Evolutionary conservation across 2,797 vertebrate species (phyloP).

Genomic region (Sebastes trivittatus): DNA sequence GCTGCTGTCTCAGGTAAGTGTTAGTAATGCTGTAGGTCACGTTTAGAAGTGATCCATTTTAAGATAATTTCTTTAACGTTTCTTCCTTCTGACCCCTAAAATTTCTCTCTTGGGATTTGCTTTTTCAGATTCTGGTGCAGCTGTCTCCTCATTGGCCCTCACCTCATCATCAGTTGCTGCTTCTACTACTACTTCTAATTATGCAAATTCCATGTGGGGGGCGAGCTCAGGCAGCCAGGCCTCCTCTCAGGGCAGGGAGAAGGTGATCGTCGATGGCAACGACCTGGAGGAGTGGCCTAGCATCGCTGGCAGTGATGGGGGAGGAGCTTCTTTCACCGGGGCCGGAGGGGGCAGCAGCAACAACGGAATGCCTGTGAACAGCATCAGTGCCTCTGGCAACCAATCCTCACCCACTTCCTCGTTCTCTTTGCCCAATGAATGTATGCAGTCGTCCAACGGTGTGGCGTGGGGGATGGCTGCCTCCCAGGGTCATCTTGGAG

Average conservation of each 20-base stretch:
- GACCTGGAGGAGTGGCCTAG: conserved; percentile 99
- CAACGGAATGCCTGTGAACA: conserved; percentile 88
- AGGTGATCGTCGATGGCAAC: conserved; percentile 99
- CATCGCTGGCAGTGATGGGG: conserved; percentile 94
- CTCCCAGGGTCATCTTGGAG: conserved; percentile 81
- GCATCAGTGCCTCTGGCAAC: conserved; percentile 92
- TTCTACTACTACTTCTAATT: conserved; percentile 97
- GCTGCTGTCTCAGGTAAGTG: conserved; percentile 91
- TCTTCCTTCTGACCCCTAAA: background rate
- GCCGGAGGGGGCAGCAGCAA: conserved; percentile 76
- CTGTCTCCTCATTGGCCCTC: conserved; percentile 82
- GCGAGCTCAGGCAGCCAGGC: conserved; percentile 92
- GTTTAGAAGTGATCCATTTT: background rate
- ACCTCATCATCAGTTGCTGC: conserved; percentile 87
- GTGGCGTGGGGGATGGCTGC: conserved; percentile 82
- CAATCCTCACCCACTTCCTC: conserved; percentile 85
- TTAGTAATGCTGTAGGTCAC: background rate
- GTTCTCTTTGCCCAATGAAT: conserved; percentile 87
- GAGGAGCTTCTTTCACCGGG: conserved; percentile 71
- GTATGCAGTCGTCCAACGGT: conserved; percentile 83
- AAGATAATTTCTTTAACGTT: background rate
- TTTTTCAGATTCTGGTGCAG: conserved; percentile 87
- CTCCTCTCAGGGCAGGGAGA: conserved; percentile 98
- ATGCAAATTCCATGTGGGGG: conserved; percentile 99
- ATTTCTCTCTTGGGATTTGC: conserved; percentile 22